Percentiles rank a stretch among this genome's conserved stretches.
phyloP scores from a whole-genome alignment of 2,888 invertebrate genomes.

The Myathropa florea region DNA sequence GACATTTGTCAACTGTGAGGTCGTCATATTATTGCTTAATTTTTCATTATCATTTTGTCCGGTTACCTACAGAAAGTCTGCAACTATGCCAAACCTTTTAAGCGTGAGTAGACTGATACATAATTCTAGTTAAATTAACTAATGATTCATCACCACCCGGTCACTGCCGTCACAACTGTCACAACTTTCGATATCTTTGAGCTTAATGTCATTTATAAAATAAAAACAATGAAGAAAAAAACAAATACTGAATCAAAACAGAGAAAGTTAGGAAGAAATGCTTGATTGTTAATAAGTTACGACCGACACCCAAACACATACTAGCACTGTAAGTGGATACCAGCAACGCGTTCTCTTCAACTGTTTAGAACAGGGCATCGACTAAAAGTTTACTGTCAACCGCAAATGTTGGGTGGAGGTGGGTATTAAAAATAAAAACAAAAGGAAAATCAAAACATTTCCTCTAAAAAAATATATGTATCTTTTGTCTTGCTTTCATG shows the following conservation, averaged over 20 bases:
- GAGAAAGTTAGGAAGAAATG: constrained; percentile 31
- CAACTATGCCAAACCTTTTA: constrained; percentile 1
- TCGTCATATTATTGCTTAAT: neutral
- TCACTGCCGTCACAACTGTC: constrained; percentile 18
- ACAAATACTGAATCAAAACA: constrained; percentile 48
- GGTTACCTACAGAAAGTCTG: constrained; percentile 18
- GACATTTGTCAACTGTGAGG: neutral
- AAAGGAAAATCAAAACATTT: constrained; percentile 52
- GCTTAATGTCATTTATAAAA: constrained; percentile 38
- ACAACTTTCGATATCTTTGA: constrained; percentile 19
- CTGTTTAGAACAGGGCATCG: constrained; percentile 22
- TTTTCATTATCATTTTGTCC: neutral
- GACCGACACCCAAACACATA: constrained; percentile 28
- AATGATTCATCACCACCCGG: constrained; percentile 51
- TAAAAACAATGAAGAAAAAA: constrained; percentile 1
- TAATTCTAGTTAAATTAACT: constrained; percentile 43
- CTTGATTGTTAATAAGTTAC: constrained; percentile 16
- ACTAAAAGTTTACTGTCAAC: constrained; percentile 29
- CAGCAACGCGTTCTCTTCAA: constrained; percentile 18
- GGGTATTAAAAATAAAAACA: constrained; percentile 47
- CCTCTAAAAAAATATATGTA: constrained; percentile 40
- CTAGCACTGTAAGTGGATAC: neutral
- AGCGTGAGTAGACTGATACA: constrained; percentile 47
- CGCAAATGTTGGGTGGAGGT: constrained; percentile 34
- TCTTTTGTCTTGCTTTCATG: constrained; percentile 31